Conservation (phyloP, 2,113 vertebrate species). For the Microtus oregoni region DNA sequence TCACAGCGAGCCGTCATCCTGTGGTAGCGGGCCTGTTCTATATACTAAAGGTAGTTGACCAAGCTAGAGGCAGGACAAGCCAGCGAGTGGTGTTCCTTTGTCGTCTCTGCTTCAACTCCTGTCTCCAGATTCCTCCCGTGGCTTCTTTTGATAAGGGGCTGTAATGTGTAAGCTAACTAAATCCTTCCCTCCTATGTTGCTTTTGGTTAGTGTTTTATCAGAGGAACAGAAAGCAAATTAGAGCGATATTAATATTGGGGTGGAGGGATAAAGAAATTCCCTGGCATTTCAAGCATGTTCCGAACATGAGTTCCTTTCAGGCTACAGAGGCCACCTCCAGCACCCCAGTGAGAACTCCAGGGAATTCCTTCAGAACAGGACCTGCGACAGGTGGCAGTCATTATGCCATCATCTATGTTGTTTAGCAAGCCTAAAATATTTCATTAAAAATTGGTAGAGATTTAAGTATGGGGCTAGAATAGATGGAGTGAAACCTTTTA, state of each 20-base stretch:
- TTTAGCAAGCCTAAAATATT: not conserved
- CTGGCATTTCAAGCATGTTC: not conserved
- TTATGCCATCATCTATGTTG: not conserved
- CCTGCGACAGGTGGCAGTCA: not conserved
- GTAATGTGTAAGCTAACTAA: not conserved
- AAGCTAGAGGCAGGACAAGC: not conserved
- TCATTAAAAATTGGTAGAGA: not conserved
- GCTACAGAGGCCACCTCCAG: accelerated
- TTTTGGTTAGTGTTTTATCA: not conserved
- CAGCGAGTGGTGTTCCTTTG: not conserved
- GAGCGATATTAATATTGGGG: not conserved
- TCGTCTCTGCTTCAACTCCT: not conserved
- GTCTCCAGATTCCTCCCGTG: not conserved
- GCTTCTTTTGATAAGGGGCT: not conserved
- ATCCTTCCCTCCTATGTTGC: not conserved
- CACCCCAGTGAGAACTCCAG: accelerated
- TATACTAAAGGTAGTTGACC: not conserved
- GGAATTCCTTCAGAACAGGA: not conserved
- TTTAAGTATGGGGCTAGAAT: not conserved
- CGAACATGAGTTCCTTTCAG: not conserved
- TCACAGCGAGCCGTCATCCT: not conserved
- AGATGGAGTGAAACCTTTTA: not conserved
- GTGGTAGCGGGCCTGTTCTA: not conserved
- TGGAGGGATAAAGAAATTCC: not conserved
- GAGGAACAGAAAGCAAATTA: not conserved